Evolutionary conservation across 2,797 vertebrate genomes (phyloP).

Genomic region (Potorous gilbertii): DNA sequence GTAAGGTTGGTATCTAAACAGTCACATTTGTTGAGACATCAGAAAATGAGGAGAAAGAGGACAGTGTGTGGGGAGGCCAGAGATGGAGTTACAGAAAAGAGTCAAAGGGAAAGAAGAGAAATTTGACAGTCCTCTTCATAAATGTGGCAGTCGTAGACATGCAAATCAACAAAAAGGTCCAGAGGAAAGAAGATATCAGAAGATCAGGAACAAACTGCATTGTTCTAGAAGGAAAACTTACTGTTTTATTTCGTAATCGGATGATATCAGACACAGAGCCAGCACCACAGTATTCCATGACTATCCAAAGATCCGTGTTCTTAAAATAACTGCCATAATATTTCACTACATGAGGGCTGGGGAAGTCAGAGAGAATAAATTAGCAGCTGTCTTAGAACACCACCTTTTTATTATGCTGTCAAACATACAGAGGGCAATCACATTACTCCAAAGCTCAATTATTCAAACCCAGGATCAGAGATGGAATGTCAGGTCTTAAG

Average conservation of each 20-base stretch:
- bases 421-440: slow-evolving; percentile 35
- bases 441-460: slow-evolving; percentile 49
- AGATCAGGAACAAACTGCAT: not conserved
- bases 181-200: not conserved
- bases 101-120: not conserved
- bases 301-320: slow-evolving; percentile 97
- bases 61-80: not conserved
- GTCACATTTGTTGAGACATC: not conserved
- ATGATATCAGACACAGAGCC: slow-evolving; percentile 97
- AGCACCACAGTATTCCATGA: slow-evolving; percentile 97
- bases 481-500: slow-evolving; percentile 11
- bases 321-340: slow-evolving; percentile 99
- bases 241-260: slow-evolving; percentile 95
- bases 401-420: not conserved
- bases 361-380: slow-evolving; percentile 51
- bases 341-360: slow-evolving; percentile 84
- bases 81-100: not conserved
- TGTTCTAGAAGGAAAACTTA: slow-evolving; percentile 76
- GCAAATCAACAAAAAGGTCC: not conserved
- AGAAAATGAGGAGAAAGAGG: not conserved
- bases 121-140: not conserved
- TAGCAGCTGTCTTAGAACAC: slow-evolving; percentile 21
- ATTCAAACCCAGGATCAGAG: slow-evolving; percentile 42
- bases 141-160: not conserved
- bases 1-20: not conserved